Percentiles rank a stretch among this genome's conserved stretches.
These are phyloP conservation scores for Spinus pinus DNA, from an alignment of 2,797 vertebrate genomes.

Conservation along the genomic window DNA sequence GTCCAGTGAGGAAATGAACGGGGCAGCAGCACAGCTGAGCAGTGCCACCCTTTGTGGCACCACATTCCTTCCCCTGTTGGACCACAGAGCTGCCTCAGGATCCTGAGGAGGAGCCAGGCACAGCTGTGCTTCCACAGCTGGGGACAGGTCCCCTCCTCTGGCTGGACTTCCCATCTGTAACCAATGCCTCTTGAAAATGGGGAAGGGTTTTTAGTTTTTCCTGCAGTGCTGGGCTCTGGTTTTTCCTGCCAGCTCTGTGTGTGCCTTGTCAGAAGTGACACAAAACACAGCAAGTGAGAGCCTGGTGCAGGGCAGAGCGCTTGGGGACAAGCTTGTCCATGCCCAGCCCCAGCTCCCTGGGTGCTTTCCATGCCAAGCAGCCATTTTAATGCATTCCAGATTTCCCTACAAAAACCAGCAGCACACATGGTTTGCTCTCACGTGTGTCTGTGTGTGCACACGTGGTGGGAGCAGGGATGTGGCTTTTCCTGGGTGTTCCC, in stretches of 20 bases:
- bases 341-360: not conserved
- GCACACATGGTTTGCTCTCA: fast-evolving
- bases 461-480: not conserved
- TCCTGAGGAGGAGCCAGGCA: not conserved
- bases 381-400: not conserved
- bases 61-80: not conserved
- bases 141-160: not conserved
- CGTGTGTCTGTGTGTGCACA: fast-evolving
- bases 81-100: fast-evolving
- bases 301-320: not conserved
- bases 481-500: not conserved
- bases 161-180: not conserved
- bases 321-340: not conserved
- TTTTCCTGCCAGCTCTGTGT: not conserved
- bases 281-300: fast-evolving
- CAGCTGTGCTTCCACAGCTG: not conserved
- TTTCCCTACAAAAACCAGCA: not conserved
- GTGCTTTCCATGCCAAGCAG: not conserved
- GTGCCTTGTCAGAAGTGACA: not conserved
- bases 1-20: not conserved
- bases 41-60: not conserved
- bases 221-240: not conserved
- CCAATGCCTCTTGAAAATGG: not conserved
- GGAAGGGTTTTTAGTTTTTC: not conserved
- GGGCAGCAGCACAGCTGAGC: not conserved